phyloP scores from a whole-genome alignment of 1,140 invertebrate genomes.

The Hylaeus volcanicus region DNA sequence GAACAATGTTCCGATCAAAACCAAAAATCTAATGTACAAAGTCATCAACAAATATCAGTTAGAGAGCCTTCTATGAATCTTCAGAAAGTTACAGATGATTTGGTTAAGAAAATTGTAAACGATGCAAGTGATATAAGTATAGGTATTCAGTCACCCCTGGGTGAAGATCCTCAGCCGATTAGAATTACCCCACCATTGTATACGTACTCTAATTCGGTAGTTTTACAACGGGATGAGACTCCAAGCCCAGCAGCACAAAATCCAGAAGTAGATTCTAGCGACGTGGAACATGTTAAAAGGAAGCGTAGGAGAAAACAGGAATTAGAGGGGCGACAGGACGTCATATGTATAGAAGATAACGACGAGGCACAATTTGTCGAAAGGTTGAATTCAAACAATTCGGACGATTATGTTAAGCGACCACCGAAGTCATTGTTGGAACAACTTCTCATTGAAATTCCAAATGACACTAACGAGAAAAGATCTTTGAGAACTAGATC shows the following conservation, averaged over 20 bases:
- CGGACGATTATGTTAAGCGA: conserved; percentile 73
- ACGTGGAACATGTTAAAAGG: conserved; percentile 73
- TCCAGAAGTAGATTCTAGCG: conserved; percentile 72
- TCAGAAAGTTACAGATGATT: conserved; percentile 71
- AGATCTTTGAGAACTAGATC: conserved; percentile 85
- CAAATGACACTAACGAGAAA: conserved; percentile 83
- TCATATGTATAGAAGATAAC: conserved; percentile 78
- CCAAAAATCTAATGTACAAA: conserved; percentile 76
- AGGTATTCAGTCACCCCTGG: conserved; percentile 77
- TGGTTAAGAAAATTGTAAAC: conserved; percentile 74
- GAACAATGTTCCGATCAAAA: conserved; percentile 70
- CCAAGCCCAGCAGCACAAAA: conserved; percentile 79
- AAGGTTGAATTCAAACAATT: conserved; percentile 69
- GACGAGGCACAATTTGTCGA: conserved; percentile 76
- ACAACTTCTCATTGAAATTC: conserved; percentile 89
- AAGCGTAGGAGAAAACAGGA: conserved; percentile 79
- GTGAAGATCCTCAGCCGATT: conserved; percentile 86
- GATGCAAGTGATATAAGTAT: conserved; percentile 69
- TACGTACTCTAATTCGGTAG: conserved; percentile 88
- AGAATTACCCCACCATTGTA: conserved; percentile 87
- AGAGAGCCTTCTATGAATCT: conserved; percentile 69
- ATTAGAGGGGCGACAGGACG: conserved; percentile 78
- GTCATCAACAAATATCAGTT: conserved; percentile 61
- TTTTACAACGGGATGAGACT: conserved; percentile 80
- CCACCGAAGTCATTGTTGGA: conserved; percentile 85